Evolutionary conservation across 2,888 invertebrate species (phyloP).

Genomic region (Spodoptera exigua): DNA sequence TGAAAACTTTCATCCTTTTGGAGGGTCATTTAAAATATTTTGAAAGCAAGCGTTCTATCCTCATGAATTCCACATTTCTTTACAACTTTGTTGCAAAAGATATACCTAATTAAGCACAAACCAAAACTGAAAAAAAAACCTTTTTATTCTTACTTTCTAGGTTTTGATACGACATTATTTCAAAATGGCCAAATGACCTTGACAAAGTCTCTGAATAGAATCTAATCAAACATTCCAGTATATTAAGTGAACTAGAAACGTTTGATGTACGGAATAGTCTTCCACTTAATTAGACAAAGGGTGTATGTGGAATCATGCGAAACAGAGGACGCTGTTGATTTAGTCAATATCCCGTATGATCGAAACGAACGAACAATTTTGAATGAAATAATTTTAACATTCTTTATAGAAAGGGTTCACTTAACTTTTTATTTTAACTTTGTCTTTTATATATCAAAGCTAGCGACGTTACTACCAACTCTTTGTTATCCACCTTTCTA

Average conservation of each 20-base stretch:
- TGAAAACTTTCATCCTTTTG: no score
- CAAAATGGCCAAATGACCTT: background rate
- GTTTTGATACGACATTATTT: conserved; percentile 10
- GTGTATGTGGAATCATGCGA: conserved; percentile 37
- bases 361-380: background rate
- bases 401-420: no score
- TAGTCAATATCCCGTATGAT: conserved; percentile 11
- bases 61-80: no score
- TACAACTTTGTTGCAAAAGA: no score
- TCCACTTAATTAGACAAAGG: conserved; percentile 45
- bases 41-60: no score
- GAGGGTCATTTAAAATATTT: no score
- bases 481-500: no score
- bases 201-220: conserved; percentile 22
- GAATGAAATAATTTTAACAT: background rate
- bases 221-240: conserved; percentile 32
- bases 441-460: no score
- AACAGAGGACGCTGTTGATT: conserved; percentile 34
- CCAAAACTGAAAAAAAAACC: no score
- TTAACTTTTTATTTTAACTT: no score
- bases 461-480: no score
- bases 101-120: no score
- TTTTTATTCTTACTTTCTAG: background rate
- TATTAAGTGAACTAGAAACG: conserved; percentile 33
- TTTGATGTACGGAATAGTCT: conserved; percentile 42